Conservation (phyloP, 2,797 vertebrate species). For the Chelon labrosus region DNA sequence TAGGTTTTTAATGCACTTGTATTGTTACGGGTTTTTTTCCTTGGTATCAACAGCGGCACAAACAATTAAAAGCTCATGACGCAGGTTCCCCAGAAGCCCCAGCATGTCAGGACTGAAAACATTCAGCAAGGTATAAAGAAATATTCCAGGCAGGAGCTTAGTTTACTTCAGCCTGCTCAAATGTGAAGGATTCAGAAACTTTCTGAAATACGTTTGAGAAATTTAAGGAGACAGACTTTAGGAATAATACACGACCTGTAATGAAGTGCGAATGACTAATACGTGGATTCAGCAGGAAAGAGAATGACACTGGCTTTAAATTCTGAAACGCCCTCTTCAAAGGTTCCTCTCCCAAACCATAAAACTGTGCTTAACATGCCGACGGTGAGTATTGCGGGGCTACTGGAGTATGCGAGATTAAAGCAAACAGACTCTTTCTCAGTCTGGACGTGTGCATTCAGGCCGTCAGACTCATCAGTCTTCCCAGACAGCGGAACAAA, state of each 20-base stretch:
- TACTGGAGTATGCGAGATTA: not conserved
- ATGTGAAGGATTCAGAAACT: not conserved
- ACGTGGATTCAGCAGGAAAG: conserved; percentile 13
- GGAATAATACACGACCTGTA: conserved; percentile 22
- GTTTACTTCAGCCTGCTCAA: not conserved
- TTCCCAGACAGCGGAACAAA: conserved; percentile 60
- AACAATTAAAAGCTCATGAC: conserved; percentile 57
- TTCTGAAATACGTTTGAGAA: conserved; percentile 19
- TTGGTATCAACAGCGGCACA: conserved; percentile 37
- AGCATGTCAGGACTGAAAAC: conserved; percentile 13
- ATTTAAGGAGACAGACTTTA: conserved; percentile 15
- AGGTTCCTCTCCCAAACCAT: conserved; percentile 27
- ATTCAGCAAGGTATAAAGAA: not conserved
- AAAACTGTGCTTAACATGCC: not conserved
- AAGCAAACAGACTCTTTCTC: conserved; percentile 14
- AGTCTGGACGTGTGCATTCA: conserved; percentile 37
- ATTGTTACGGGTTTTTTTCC: conserved; percentile 52
- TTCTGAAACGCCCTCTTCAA: conserved; percentile 6
- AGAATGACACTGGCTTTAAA: conserved; percentile 8
- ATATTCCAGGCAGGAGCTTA: conserved; percentile 5
- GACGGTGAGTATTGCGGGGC: not conserved
- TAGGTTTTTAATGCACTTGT: conserved; percentile 67
- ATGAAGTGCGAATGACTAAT: conserved; percentile 30
- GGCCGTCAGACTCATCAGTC: conserved; percentile 60
- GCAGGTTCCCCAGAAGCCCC: not conserved